These are phyloP conservation scores for Onychostoma macrolepis DNA, from an alignment of 2,113 vertebrate genomes.

Conservation along the genomic window DNA sequence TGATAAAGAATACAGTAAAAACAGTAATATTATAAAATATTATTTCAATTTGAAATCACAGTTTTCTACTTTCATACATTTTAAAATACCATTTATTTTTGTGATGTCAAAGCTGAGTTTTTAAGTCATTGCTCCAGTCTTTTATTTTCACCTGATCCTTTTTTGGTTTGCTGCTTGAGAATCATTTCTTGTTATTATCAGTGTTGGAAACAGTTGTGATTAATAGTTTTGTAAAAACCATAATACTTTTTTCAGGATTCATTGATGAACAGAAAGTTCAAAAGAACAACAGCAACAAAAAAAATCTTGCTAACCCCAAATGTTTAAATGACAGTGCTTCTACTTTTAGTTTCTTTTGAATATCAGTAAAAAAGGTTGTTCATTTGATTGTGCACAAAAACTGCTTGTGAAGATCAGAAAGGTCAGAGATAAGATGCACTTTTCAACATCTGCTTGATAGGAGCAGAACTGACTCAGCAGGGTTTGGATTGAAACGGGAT, in stretches of 20 bases:
- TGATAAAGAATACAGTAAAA: not conserved
- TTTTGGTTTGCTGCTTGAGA: not conserved
- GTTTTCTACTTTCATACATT: not conserved
- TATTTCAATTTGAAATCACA: not conserved
- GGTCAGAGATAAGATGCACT: not conserved
- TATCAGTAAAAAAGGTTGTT: not conserved
- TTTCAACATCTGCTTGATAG: conserved; percentile 14
- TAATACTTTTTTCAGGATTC: not conserved
- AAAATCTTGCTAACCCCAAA: not conserved
- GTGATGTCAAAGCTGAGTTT: not conserved
- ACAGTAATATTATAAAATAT: not conserved
- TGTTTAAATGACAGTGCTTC: not conserved
- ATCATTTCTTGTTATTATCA: not conserved
- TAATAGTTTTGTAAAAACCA: not conserved
- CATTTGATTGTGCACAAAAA: not conserved
- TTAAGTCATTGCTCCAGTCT: not conserved
- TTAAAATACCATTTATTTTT: not conserved
- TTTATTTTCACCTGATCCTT: not conserved
- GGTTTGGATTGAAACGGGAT: conserved; percentile 5
- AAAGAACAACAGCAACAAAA: not conserved
- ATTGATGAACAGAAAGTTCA: not conserved
- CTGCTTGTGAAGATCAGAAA: conserved; percentile 11
- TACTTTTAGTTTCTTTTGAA: not conserved
- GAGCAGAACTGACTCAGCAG: conserved; percentile 23
- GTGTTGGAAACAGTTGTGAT: not conserved